Evolutionary conservation across 2,797 vertebrate species (phyloP).

Genomic region (Sebastes cheni): DNA sequence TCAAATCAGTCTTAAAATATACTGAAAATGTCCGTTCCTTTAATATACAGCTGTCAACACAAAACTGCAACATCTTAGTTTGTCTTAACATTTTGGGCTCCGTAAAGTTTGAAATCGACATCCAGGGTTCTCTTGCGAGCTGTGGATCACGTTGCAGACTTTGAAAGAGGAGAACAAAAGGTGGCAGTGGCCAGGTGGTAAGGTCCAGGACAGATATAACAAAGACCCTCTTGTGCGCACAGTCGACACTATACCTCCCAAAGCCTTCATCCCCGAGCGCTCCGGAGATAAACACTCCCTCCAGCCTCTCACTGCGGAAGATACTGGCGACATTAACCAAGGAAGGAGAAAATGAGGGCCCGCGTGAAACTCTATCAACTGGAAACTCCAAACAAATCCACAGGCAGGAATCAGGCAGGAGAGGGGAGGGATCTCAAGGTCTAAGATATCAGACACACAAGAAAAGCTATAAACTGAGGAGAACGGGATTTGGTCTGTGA

Average conservation of each 20-base stretch:
- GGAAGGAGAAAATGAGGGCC: slow-evolving; percentile 49
- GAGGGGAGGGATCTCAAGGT: not conserved
- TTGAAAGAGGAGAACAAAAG: slow-evolving; percentile 69
- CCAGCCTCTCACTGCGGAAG: slow-evolving; percentile 34
- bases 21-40: not conserved
- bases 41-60: not conserved
- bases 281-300: slow-evolving; percentile 55
- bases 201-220: slow-evolving; percentile 65
- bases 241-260: slow-evolving; percentile 49
- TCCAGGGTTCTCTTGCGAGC: slow-evolving; percentile 11
- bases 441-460: not conserved
- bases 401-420: slow-evolving; percentile 16
- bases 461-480: slow-evolving; percentile 4
- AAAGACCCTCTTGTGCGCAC: slow-evolving; percentile 72
- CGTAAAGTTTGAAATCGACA: not conserved
- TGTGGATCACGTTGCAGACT: slow-evolving; percentile 60
- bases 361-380: slow-evolving; percentile 59
- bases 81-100: not conserved
- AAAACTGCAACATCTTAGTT: not conserved
- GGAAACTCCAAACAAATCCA: slow-evolving; percentile 59
- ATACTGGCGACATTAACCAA: slow-evolving; percentile 47
- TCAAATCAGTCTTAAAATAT: not conserved
- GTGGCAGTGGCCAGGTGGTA: slow-evolving; percentile 63
- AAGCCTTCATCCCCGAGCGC: slow-evolving; percentile 63
- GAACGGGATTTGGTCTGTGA: not conserved